Evolutionary conservation across 2,797 vertebrate species (phyloP), one percentile per base, ranked within the genome.

Genomic region (Gymnothorax javanicus): DNA sequence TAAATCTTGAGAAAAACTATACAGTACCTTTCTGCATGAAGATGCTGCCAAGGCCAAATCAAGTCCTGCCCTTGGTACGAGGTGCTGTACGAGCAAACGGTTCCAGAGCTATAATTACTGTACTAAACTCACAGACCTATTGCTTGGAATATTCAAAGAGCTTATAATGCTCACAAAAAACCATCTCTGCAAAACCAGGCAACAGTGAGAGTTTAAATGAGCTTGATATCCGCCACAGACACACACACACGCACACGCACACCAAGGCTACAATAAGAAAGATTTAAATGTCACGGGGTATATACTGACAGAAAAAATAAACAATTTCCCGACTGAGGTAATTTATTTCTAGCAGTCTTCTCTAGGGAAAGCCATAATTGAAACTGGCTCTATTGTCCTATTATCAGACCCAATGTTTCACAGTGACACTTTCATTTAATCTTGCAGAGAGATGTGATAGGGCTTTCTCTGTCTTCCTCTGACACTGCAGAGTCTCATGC

Each of bases 221-320:
- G 2, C 75, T 60, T 43, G 15, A 15, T 50, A 43, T 17, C 12
- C 33, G 13, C 33, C 12, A 50, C n/a, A n/a, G n/a, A n/a, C 52
- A 3, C 0, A 12, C 9, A 3, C 12, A 13, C 57, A 17, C 60
- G 0, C 3, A 7, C 23, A 6, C 62, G 7, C 79, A 0, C 71
- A 58, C 79, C 57, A 81, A 87, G 87, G 87, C 88, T 90, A 87
- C 81, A 88, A 17, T 60, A 90, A 91, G 82, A 85, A 88, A 88
- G 86, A 91, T 92, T 90, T 89, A 92, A 94, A 94, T 92, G 89
- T 89, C 89, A 93, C 82, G 73, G 88, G 88, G 90, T 92, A 92
- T 87, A 91, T 88, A 91, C 89, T 87, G 64, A 87, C 85, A 69
- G 86, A 92, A 90, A 87, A 91, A 88, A 82, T 84, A 88, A 93